Evolutionary conservation across 2,888 invertebrate genomes (phyloP).

Genomic region (Rotaria sp.): DNA sequence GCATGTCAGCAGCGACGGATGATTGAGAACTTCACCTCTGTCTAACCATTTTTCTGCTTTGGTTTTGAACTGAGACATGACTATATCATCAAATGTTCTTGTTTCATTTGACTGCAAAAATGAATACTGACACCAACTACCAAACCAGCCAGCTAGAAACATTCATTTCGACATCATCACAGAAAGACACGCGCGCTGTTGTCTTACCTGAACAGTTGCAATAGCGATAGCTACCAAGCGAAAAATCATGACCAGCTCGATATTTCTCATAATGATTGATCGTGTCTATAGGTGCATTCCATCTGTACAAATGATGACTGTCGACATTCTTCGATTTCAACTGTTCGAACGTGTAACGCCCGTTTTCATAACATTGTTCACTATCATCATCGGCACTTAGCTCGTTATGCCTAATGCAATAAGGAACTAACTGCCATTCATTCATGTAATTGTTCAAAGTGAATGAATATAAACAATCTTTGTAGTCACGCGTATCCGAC

Average conservation of each 20-base stretch:
- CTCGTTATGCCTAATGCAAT: not conserved
- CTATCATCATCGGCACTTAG: not conserved
- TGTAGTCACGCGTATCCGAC: not conserved
- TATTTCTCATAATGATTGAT: conserved; percentile 1
- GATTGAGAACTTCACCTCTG: not conserved
- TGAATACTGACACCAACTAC: not conserved
- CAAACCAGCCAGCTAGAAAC: not conserved
- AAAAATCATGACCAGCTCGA: not conserved
- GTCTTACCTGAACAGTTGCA: not conserved
- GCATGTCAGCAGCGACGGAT: not conserved
- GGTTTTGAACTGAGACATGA: not conserved
- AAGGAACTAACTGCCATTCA: not conserved
- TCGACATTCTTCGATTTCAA: not conserved
- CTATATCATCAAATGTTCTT: not conserved
- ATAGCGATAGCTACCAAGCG: not conserved
- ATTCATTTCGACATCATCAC: not conserved
- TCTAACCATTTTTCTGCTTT: not conserved
- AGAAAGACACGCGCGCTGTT: not conserved
- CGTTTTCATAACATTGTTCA: not conserved
- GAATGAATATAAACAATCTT: not conserved
- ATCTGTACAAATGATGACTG: not conserved
- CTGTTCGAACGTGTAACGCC: not conserved
- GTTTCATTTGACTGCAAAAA: not conserved
- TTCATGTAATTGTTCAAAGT: not conserved
- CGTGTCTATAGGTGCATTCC: not conserved